Conservation (phyloP, 2,113 vertebrate species). For the Phrynocephalus versicolor region DNA sequence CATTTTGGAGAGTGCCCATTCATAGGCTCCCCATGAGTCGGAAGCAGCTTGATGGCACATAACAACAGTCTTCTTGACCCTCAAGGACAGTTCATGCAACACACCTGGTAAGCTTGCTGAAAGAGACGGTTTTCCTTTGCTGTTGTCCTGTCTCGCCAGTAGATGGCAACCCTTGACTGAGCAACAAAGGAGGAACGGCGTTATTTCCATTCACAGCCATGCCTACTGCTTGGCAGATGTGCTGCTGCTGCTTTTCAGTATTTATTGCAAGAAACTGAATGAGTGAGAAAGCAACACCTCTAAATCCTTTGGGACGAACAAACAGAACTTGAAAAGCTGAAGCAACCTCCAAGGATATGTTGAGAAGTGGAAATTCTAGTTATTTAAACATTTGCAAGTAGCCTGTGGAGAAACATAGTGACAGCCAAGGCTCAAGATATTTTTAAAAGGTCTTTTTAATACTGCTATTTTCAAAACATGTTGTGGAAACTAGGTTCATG, state of each 20-base stretch:
- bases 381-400: not conserved
- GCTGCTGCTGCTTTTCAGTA: not conserved
- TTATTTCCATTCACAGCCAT: not conserved
- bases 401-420: not conserved
- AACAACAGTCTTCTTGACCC: not conserved
- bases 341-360: not conserved
- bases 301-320: not conserved
- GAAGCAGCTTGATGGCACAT: no score
- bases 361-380: not conserved
- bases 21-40: no score
- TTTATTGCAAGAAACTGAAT: not conserved
- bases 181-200: not conserved
- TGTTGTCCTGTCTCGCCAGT: conserved; percentile 12
- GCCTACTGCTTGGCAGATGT: not conserved
- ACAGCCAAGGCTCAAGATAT: not conserved
- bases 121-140: not conserved
- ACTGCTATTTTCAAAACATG: not conserved
- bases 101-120: not conserved
- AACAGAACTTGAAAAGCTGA: not conserved
- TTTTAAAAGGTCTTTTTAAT: not conserved
- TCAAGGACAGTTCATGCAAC: not conserved
- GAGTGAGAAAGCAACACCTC: not conserved
- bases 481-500: not conserved
- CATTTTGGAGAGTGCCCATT: no score
- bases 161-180: conserved; percentile 15